A percentile compares a stretch with the other conserved stretches of the same genome.
Evolutionary conservation across 1,140 invertebrate genomes (phyloP).

Genomic region (Drosophila nannoptera): DNA sequence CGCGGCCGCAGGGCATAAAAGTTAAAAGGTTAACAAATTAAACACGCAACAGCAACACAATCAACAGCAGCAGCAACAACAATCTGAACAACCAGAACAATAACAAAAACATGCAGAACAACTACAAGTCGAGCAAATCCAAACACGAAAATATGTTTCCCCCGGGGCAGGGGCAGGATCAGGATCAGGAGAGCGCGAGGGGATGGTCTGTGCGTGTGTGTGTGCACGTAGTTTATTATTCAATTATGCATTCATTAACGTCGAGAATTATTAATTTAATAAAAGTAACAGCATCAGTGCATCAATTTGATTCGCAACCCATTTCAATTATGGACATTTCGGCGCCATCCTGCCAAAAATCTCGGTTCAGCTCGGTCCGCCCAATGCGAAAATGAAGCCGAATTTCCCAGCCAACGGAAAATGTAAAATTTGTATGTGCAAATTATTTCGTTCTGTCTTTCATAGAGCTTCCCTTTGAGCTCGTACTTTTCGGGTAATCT

Average conservation of each 20-base stretch:
- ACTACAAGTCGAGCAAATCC: conserved; percentile 33
- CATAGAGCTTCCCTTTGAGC: too few species aligned
- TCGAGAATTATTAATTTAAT: conserved; percentile 76
- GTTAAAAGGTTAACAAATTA: conserved; percentile 70
- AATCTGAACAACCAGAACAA: conserved; percentile 16
- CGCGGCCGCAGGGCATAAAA: conserved; percentile 52
- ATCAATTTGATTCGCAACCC: conserved; percentile 45
- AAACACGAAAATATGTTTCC: conserved; percentile 5
- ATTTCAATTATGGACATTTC: conserved; percentile 43
- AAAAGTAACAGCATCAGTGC: conserved; percentile 61
- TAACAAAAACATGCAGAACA: too few species aligned
- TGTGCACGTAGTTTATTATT: conserved; percentile 69
- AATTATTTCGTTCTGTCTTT: too few species aligned
- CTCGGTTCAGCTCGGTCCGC: too few species aligned
- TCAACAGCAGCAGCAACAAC: conserved; percentile 7
- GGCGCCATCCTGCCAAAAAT: too few species aligned
- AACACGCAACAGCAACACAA: conserved; percentile 29
- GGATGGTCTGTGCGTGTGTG: too few species aligned
- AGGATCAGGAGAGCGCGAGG: too few species aligned
- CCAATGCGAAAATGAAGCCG: too few species aligned
- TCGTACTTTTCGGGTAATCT: too few species aligned
- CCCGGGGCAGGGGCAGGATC: not conserved
- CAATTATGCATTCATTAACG: conserved; percentile 73
- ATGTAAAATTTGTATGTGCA: too few species aligned
- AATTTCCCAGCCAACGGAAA: too few species aligned